phyloP scores from a whole-genome alignment of 2,113 vertebrate genomes.

The Microcebus tavaratra region DNA sequence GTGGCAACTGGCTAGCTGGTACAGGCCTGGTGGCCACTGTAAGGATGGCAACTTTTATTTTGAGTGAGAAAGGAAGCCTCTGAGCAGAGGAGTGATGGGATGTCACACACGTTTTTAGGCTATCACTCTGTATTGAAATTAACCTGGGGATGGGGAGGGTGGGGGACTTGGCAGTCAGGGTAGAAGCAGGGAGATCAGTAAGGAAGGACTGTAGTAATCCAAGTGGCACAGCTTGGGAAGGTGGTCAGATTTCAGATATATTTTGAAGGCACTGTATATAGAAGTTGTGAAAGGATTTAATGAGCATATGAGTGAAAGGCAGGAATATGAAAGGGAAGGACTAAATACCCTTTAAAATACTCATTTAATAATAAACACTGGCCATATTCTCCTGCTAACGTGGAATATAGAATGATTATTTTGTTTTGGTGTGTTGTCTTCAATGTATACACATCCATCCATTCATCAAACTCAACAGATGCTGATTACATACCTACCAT shows the following conservation, averaged over 20 bases:
- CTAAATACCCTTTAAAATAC: neutral
- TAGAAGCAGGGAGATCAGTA: neutral
- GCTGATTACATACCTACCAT: neutral
- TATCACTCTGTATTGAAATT: neutral
- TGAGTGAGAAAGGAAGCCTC: neutral
- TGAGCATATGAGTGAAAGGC: neutral
- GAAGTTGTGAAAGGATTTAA: neutral
- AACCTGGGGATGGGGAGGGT: neutral
- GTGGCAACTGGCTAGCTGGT: neutral
- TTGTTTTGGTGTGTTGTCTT: neutral
- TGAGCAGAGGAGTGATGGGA: neutral
- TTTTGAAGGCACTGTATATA: neutral
- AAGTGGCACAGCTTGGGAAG: neutral
- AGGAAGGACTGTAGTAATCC: neutral
- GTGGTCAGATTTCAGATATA: neutral
- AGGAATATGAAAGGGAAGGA: neutral
- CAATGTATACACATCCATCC: neutral
- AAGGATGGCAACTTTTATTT: neutral
- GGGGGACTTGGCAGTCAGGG: neutral
- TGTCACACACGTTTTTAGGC: neutral
- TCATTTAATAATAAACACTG: neutral
- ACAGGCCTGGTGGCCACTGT: neutral
- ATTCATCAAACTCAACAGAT: neutral
- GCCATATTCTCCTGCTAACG: neutral
- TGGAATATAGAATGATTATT: neutral